These are phyloP conservation scores for Lytechinus pictus DNA, from an alignment of 35 echinoderm and acorn worm genomes.

Conservation along the genomic window DNA sequence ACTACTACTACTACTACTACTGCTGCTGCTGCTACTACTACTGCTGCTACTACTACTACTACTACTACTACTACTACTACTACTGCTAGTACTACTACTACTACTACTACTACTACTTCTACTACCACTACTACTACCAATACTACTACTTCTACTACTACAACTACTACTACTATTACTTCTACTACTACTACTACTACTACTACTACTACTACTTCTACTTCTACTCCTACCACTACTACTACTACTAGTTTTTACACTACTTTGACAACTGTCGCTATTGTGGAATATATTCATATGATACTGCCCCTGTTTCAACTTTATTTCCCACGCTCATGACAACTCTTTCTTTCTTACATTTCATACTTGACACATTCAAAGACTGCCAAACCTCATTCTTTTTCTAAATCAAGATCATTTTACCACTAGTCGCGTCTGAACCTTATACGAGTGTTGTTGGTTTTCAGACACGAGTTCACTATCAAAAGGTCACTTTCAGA, in stretches of 20 bases:
- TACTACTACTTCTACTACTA: too few species aligned
- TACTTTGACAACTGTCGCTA: background rate
- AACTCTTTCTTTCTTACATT: background rate
- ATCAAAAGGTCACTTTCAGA: conserved; percentile 18
- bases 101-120: too few species aligned
- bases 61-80: background rate
- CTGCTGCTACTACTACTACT: background rate
- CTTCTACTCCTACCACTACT: too few species aligned
- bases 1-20: background rate
- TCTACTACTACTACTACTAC: too few species aligned
- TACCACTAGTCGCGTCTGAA: background rate
- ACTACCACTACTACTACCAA: too few species aligned
- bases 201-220: too few species aligned
- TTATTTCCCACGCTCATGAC: background rate
- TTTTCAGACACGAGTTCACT: conserved; percentile 18
- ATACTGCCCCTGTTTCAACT: background rate
- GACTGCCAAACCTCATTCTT: background rate
- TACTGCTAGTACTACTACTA: background rate
- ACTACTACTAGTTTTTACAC: background rate
- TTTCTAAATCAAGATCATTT: background rate
- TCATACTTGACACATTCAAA: background rate
- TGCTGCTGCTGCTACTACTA: background rate
- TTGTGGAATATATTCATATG: background rate
- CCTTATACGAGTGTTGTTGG: background rate
- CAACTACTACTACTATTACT: too few species aligned